Base-by-base conservation (phyloP, 2,113 vertebrate species). In the Corynorhinus townsendii region DNA sequence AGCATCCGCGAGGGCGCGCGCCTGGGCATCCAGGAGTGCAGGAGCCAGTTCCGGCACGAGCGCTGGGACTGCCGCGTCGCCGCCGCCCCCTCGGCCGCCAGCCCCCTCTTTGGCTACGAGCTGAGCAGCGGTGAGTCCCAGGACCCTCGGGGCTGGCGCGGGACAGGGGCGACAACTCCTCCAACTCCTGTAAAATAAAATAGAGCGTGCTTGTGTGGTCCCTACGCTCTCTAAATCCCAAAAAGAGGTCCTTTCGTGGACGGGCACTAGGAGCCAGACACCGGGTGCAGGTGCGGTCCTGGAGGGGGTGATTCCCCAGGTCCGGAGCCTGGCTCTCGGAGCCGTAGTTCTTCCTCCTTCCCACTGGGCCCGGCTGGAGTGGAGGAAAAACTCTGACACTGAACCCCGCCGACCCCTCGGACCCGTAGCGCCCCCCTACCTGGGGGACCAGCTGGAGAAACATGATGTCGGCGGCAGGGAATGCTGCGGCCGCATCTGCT, bases 1-100 rank as follows among this genome's bases (percentile, higher is more conserved):
- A 99, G 98, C 98, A 98, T 99, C 96, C 98, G 97, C 35, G 99
- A 99, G 90, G 99, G 99, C 84, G 99, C 99, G 17, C 99, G 98
- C 12, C 98, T 99, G 86, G 99, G 98, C 86, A 97, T 99, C 80
- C 94, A 98, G 30, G 99, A 99, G 98, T 99, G 99, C 97, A 98
- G 98, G 93, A 99, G 97, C 75, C 99, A 99, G 98, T 99, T 99
- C 98, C 98, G 98, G 86, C 98, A 99, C 93, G 99, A 99, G 97
- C 97, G 99, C 66, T 99, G 99, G 99, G 99, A 99, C 98, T 99
- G 99, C 97, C 98, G 97, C 86, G 98, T 98, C 30, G 87, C 97
- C 88, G 49, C 96, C 1, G 17, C 94, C 45, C 47, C 54, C 17
- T 73, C 77, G 5, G 94, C 91, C 84, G 77, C 98, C 49, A 75